Evolutionary conservation across 2,797 vertebrate genomes (phyloP).

Genomic region (Urosaurus nigricauda): DNA sequence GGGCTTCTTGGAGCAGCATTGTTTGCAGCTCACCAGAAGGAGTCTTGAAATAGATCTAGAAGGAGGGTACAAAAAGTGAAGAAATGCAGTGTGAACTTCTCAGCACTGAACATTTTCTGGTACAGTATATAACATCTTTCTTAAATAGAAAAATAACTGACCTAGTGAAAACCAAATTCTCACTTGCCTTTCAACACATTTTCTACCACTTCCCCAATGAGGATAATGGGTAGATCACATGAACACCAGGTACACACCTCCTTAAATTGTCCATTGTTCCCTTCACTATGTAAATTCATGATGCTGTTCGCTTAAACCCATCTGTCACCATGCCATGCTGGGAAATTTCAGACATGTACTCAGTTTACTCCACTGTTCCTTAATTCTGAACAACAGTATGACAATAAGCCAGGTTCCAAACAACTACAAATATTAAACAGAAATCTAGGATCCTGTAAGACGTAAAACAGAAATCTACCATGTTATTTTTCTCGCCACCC

Average conservation of each 20-base stretch:
- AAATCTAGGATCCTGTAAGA: not conserved
- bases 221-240: not conserved
- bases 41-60: constrained; percentile 90
- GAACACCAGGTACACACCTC: not conserved
- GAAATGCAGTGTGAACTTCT: not conserved
- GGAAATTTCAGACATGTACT: not conserved
- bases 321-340: not conserved
- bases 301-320: not conserved
- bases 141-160: not conserved
- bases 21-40: constrained; percentile 91
- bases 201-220: too few species aligned
- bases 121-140: not conserved
- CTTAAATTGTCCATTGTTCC: not conserved
- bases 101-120: not conserved
- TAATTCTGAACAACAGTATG: not conserved
- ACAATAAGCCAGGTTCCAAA: not conserved
- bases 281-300: not conserved
- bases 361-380: too few species aligned
- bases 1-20: constrained; percentile 88
- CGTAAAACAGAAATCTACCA: not conserved
- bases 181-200: not conserved
- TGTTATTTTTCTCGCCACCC: not conserved
- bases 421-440: not conserved
- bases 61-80: not conserved
- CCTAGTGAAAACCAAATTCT: not conserved